Percentiles rank a stretch among this genome's conserved stretches.
These are phyloP conservation scores for Julus scandinavius DNA, from an alignment of 2,888 invertebrate species.

Conservation along the genomic window DNA sequence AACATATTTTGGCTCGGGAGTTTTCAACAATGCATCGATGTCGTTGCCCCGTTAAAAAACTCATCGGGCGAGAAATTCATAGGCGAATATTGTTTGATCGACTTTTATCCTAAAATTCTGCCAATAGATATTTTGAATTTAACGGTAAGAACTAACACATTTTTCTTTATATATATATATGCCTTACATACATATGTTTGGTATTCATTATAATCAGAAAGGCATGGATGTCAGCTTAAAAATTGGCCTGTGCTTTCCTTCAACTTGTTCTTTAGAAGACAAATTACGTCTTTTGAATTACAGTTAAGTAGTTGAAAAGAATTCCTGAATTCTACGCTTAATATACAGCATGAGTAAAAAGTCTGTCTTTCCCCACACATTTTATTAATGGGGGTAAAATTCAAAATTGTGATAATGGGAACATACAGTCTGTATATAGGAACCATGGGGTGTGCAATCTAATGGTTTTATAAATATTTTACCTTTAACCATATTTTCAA, in stretches of 20 bases:
- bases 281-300: neutral
- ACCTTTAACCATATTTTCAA: no score
- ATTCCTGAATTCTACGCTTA: no score
- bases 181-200: neutral
- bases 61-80: conserved; percentile 12
- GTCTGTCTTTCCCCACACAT: no score
- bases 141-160: neutral
- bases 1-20: neutral
- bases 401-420: no score
- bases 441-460: no score
- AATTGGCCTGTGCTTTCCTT: conserved; percentile 27
- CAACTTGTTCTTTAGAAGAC: neutral
- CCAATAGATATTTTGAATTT: neutral
- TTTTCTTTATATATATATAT: no score
- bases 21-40: neutral
- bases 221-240: neutral
- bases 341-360: no score
- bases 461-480: no score
- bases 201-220: neutral
- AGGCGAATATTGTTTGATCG: conserved; percentile 35
- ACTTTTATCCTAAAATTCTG: neutral
- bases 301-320: neutral
- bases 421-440: no score
- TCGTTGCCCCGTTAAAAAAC: neutral
- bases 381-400: no score